Percentiles rank a stretch among this genome's conserved stretches.
Evolutionary conservation across 2,113 vertebrate genomes (phyloP).

Genomic region (Cynopterus brachyotis): DNA sequence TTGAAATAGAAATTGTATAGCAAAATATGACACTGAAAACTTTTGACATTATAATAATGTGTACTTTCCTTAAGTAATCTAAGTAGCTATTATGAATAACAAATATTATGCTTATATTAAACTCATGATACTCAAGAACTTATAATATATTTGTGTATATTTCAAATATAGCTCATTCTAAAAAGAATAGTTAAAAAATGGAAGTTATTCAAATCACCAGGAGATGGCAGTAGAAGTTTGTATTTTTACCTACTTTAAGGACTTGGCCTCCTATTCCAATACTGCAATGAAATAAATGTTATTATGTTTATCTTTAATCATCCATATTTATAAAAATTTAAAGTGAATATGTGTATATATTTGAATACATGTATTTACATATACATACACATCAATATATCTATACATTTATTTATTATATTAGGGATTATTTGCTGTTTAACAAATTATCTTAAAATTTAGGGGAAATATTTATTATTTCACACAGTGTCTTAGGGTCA

Average conservation of each 20-base stretch:
- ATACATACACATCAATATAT: background rate
- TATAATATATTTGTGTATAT: background rate
- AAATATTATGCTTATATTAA: background rate
- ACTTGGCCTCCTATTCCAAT: background rate
- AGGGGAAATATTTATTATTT: background rate
- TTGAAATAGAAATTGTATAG: background rate
- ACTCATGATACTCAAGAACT: background rate
- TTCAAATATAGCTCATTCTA: background rate
- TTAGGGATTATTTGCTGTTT: background rate
- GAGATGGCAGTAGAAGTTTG: slow-evolving; percentile 51
- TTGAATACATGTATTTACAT: background rate
- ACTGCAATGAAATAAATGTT: background rate
- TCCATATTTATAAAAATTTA: background rate
- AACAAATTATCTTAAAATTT: background rate
- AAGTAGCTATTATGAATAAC: background rate
- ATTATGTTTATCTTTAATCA: background rate
- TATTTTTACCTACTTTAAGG: background rate
- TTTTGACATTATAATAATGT: background rate
- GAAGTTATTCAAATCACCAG: background rate
- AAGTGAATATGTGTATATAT: background rate
- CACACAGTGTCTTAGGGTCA: background rate
- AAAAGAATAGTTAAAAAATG: background rate
- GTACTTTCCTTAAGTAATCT: background rate
- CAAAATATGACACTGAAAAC: background rate
- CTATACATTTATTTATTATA: background rate